Conservation (phyloP, 2,888 invertebrate species). For the Melikaiella ostensackeni region DNA sequence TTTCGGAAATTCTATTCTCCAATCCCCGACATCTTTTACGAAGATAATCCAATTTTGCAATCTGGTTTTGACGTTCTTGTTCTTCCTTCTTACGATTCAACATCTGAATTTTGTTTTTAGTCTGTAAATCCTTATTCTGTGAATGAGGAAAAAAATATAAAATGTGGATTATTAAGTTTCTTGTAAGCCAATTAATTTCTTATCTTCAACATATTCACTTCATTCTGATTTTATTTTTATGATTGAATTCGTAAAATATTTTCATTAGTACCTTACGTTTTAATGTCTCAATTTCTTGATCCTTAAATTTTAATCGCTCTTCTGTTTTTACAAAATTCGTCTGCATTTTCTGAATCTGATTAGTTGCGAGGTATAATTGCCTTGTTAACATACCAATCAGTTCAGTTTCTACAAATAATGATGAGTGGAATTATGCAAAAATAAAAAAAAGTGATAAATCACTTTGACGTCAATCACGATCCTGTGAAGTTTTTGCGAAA, state of each 20-base stretch:
- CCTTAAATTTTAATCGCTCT: slow-evolving; percentile 62
- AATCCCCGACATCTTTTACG: slow-evolving; percentile 64
- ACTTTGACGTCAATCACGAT: background rate
- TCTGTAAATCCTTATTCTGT: slow-evolving; percentile 67
- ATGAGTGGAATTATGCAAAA: background rate
- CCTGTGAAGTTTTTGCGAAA: background rate
- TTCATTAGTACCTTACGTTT: slow-evolving; percentile 64
- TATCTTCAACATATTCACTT: too few species aligned
- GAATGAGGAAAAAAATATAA: background rate
- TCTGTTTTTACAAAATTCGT: slow-evolving; percentile 61
- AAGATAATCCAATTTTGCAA: slow-evolving; percentile 65
- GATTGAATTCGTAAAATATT: background rate
- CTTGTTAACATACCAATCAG: slow-evolving; percentile 62
- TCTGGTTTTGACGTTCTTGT: slow-evolving; percentile 57
- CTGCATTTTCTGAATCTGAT: slow-evolving; percentile 66
- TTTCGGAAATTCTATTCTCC: slow-evolving; percentile 67
- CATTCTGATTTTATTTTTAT: background rate
- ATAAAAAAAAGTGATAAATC: background rate
- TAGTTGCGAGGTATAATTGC: slow-evolving; percentile 65
- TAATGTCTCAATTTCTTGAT: slow-evolving; percentile 64
- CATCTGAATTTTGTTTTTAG: slow-evolving; percentile 62
- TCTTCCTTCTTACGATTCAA: slow-evolving; percentile 58
- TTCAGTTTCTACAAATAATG: slow-evolving; percentile 60
- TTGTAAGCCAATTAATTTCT: background rate
- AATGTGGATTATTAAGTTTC: background rate